Evolutionary conservation across 2,113 vertebrate species (phyloP).

Genomic region (Burhinus oedicnemus): DNA sequence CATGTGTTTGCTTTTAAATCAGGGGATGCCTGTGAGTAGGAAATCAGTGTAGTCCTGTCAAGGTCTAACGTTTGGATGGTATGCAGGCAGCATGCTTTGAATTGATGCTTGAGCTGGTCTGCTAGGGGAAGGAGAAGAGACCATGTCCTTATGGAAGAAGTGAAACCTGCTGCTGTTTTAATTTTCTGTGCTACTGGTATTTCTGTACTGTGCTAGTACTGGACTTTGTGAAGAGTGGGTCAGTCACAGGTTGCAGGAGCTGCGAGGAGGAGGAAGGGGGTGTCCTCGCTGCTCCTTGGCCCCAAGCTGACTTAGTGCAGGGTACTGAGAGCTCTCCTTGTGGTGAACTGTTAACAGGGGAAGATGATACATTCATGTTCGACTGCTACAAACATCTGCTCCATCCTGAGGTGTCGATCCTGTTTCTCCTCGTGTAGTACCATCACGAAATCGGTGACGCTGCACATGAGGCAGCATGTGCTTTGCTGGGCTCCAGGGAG

Average conservation of each 20-base stretch:
- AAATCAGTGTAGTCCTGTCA: background rate
- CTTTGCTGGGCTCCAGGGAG: background rate
- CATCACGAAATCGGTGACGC: accelerated
- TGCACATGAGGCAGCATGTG: accelerated
- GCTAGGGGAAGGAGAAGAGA: background rate
- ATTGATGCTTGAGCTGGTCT: background rate
- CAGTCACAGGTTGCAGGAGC: background rate
- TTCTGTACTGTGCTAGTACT: background rate
- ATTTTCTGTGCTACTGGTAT: background rate
- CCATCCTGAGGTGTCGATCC: background rate
- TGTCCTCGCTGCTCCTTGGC: background rate
- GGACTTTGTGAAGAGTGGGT: background rate
- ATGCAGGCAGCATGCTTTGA: background rate
- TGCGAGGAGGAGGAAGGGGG: accelerated
- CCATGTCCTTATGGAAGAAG: accelerated
- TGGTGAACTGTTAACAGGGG: background rate
- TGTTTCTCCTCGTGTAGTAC: background rate
- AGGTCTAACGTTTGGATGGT: background rate
- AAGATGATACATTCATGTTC: background rate
- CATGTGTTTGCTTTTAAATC: background rate
- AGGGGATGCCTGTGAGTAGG: background rate
- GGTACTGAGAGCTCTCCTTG: background rate
- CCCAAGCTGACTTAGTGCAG: background rate
- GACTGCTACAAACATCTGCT: background rate
- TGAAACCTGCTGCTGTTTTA: background rate